Percentiles rank a stretch among this genome's conserved stretches.
These are phyloP conservation scores for Amitus sp. DNA, from an alignment of 2,888 invertebrate genomes.

Conservation along the genomic window DNA sequence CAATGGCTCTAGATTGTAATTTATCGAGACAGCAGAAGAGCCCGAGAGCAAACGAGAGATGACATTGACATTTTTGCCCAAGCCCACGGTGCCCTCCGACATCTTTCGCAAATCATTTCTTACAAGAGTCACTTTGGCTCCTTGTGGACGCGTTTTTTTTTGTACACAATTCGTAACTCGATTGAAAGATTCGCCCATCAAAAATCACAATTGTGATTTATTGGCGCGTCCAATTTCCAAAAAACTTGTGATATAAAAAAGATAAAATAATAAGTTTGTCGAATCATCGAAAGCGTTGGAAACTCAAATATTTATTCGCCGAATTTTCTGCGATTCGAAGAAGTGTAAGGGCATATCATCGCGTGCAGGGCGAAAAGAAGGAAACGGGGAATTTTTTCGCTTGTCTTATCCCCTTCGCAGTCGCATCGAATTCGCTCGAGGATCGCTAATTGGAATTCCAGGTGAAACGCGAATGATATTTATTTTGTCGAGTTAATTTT, in stretches of 20 bases:
- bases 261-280: too few relatives aligned
- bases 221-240: too few relatives aligned
- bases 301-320: neutral
- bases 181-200: too few relatives aligned
- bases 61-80: constrained; percentile 25
- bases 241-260: too few relatives aligned
- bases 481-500: constrained; percentile 24
- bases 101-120: constrained; percentile 5
- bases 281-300: neutral
- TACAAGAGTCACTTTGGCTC: neutral
- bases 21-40: constrained; percentile 47
- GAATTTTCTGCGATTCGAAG: neutral
- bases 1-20: constrained; percentile 55
- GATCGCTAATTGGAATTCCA: constrained; percentile 35
- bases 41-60: constrained; percentile 12
- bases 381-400: neutral
- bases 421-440: neutral
- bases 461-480: constrained; percentile 23
- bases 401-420: neutral
- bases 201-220: too few relatives aligned
- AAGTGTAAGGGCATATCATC: neutral
- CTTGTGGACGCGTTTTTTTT: too few relatives aligned
- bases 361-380: neutral
- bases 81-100: neutral
- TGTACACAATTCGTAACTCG: too few relatives aligned